These are phyloP conservation scores for Heterohyrax brucei DNA, from an alignment of 2,797 vertebrate genomes.

Conservation along the genomic window DNA sequence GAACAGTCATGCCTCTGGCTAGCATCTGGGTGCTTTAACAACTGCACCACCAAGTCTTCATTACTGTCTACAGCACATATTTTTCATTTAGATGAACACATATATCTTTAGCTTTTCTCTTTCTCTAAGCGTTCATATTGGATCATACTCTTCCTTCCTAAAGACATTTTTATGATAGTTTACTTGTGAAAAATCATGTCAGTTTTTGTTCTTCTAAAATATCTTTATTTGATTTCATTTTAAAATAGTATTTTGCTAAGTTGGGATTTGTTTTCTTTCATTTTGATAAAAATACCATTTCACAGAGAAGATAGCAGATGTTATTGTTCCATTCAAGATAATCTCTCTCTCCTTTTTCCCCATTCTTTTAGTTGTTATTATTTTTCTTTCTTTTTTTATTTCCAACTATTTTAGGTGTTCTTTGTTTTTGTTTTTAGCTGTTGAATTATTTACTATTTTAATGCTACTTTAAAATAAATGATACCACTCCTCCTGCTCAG, in stretches of 20 bases:
- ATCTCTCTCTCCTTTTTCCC: not conserved
- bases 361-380: not conserved
- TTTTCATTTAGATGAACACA: not conserved
- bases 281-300: not conserved
- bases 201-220: not conserved
- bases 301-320: not conserved
- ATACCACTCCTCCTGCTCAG: no score
- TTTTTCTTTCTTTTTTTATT: not conserved
- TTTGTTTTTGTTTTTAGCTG: no score
- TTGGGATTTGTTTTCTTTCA: slow-evolving; percentile 44
- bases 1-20: no score
- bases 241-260: not conserved
- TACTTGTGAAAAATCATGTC: not conserved
- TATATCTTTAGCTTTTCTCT: not conserved
- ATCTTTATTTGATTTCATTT: not conserved
- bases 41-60: no score
- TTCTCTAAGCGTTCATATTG: not conserved
- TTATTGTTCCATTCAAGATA: not conserved
- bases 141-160: not conserved
- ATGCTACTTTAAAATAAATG: no score
- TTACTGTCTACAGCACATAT: not conserved
- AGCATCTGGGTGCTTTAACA: no score
- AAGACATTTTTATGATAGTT: not conserved
- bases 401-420: not conserved
- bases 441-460: no score